These are phyloP conservation scores for Melanotaenia pygmaea DNA, from an alignment of 2,797 vertebrate genomes.

Conservation along the genomic window DNA sequence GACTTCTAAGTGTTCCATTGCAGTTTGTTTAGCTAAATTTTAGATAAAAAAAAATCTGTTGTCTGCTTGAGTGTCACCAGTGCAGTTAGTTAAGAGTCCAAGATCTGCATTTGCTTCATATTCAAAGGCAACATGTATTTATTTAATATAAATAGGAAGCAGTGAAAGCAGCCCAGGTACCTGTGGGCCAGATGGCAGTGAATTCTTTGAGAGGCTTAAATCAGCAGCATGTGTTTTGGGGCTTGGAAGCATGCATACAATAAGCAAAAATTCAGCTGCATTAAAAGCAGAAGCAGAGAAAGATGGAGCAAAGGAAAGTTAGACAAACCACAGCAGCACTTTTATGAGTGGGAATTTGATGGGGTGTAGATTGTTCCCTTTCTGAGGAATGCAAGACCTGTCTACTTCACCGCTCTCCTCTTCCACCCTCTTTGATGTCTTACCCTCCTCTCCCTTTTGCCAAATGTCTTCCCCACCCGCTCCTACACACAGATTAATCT, in stretches of 20 bases:
- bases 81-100: background rate
- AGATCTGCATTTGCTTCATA: slow-evolving; percentile 24
- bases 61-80: background rate
- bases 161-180: slow-evolving; percentile 47
- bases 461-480: slow-evolving; percentile 20
- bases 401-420: slow-evolving; percentile 46
- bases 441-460: slow-evolving; percentile 23
- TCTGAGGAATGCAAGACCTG: slow-evolving; percentile 68
- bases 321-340: slow-evolving; percentile 11
- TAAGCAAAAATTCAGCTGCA: slow-evolving; percentile 50
- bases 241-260: slow-evolving; percentile 53
- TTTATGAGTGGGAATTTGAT: slow-evolving; percentile 31
- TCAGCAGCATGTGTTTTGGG: slow-evolving; percentile 63
- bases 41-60: background rate
- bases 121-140: slow-evolving; percentile 30
- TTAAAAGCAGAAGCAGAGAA: slow-evolving; percentile 58
- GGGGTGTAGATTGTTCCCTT: slow-evolving; percentile 48
- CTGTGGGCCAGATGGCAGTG: slow-evolving; percentile 67
- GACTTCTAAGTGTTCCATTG: background rate
- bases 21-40: slow-evolving; percentile 2
- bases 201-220: slow-evolving; percentile 56
- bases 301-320: slow-evolving; percentile 18
- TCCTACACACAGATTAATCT: slow-evolving; percentile 51
- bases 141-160: slow-evolving; percentile 35
- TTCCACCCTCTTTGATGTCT: slow-evolving; percentile 58